Base-by-base conservation (phyloP, 2,888 invertebrate genomes). In the Campaea margaritaria region DNA sequence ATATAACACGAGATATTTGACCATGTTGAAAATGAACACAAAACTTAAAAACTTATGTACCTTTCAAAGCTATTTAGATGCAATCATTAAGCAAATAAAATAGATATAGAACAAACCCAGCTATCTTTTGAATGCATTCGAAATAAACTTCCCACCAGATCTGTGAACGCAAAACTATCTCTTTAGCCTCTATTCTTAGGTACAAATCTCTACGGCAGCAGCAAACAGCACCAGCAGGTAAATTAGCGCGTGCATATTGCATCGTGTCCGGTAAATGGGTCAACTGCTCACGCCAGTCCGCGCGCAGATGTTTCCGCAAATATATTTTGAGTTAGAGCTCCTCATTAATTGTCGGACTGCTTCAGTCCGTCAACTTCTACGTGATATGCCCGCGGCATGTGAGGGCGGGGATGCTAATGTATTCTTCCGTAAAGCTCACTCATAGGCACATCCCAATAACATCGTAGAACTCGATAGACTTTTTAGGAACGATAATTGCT, bases 231-330 rank as follows among this genome's bases (percentile, higher is more conserved):
- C 16, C n/a, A 27, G 48, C 47, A 68, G 68, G 65, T 68, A 65
- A 56, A 64, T 49, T 39, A 67, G 64, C 64, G 45, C 38, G 43
- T 65, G 66, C 65, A 53, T 55, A 34, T 52, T 63, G 73, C 72
- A 73, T 64, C 57, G 28, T 54, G 64, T 67, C 47, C 56, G 68
- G 62, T 71, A 83, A 78, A 76, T 79, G 69, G 80, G 74, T 72
- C 79, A 73, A 52, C 65, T 54, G 64, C 64, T 51, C 68, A 57
- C 65, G 61, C 64, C 64, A 69, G 60, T 67, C 51, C 64, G 34
- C 46, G 63, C 53, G 46, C 21, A 41, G 69, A 67, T 62, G 66
- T 72, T 74, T 74, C 77, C 74, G 72, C 60, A 72, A 73, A 73
- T 69, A 73, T 63, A 59, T 53, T 53, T 43, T 62, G 66, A 72